Base-by-base conservation (phyloP, 2,797 vertebrate genomes). In the Helarctos malayanus region DNA sequence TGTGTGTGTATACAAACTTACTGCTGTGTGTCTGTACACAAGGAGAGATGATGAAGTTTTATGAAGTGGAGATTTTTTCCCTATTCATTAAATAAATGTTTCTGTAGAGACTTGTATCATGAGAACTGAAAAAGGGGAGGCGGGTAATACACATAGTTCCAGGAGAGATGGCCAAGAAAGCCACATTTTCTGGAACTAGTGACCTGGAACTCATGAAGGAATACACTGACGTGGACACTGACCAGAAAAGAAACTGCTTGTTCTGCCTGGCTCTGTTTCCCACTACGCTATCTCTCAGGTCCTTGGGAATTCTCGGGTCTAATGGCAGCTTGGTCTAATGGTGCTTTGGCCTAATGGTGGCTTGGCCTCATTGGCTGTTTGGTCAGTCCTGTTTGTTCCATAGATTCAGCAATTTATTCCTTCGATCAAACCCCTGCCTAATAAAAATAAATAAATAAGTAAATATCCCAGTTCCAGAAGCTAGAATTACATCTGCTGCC, bases 371-470 rank as follows among this genome's bases (percentile, higher is more conserved):
- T 35, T 27, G 6, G n/a, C 7, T 92, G 5, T n/a, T 89, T 94
- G 49, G 21, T n/a, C 49, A 23, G 21, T 91, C 19, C 11, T 73
- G 4, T 29, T 85, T 59, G 10, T 57, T 85, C 45, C 54, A 54
- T 88, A 52, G 3, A 81, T 81, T 47, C 56, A 78, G 32, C 11
- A 85, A 54, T 32, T 68, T 71, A 15, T 94, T 81, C 23, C 18
- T 97, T 92, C 93, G 38, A 49, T 47, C 32, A 91, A 85, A 86
- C 4, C 7, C 8, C 5, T 89, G 0, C 18, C 25, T 91, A 94
- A 45, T 78, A 83, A 92, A 80, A 93, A 21, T 57, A 89, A 78
- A 86, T 25, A 85, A 65, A 15, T 73, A 80, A 85, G 10, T 32
- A 81, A 81, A 16, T 35, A 38, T 16, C 4, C 12, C 16, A 25